These are phyloP conservation scores for Syrmaticus mikado DNA, from an alignment of 2,113 vertebrate species.

Conservation along the genomic window DNA sequence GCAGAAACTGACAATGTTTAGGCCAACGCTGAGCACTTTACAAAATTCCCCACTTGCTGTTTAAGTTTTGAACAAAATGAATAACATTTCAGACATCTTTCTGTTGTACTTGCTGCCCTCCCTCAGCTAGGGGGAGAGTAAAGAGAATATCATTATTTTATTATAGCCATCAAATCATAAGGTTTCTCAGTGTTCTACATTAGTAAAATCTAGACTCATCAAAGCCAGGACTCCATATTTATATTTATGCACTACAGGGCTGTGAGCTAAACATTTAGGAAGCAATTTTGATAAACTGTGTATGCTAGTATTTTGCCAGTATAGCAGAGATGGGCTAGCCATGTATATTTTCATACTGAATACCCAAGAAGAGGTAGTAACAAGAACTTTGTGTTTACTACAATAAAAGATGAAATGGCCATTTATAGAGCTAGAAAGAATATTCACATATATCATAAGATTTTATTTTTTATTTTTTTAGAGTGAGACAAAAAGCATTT, in stretches of 20 bases:
- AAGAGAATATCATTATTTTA: not conserved
- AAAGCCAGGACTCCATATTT: not conserved
- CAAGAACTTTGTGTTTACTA: not conserved
- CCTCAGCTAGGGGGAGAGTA: not conserved
- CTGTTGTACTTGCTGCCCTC: not conserved
- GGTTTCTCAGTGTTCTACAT: not conserved
- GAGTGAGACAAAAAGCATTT: not conserved
- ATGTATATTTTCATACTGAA: not conserved
- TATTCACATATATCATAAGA: not conserved
- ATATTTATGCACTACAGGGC: not conserved
- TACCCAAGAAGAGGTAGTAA: not conserved
- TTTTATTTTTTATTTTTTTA: no score
- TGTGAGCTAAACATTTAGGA: not conserved
- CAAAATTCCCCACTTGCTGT: not conserved
- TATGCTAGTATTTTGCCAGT: not conserved
- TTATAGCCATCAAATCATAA: not conserved
- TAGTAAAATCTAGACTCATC: not conserved
- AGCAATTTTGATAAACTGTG: not conserved
- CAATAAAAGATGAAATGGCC: rapidly evolving
- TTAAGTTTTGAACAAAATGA: constrained; percentile 4
- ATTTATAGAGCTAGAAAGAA: not conserved
- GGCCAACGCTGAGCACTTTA: not conserved
- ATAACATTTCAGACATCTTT: not conserved
- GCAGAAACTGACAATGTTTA: not conserved
- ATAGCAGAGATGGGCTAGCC: not conserved